Conservation (phyloP, 1,140 invertebrate species). For the Melanaphis sacchari region DNA sequence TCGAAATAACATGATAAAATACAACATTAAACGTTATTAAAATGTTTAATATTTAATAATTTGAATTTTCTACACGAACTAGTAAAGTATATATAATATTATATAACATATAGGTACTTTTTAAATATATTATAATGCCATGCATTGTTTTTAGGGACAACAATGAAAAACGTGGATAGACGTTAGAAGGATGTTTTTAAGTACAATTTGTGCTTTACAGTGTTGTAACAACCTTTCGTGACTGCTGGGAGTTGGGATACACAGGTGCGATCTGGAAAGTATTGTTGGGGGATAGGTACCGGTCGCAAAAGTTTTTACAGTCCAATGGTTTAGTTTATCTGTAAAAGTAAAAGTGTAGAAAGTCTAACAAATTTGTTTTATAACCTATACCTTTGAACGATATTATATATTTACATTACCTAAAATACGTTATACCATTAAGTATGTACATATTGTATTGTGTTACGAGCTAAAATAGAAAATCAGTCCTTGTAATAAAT, state of each 20-base stretch:
- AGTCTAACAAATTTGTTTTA: neutral
- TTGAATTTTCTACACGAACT: neutral
- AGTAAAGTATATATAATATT: neutral
- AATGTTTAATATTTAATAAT: neutral
- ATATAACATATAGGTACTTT: neutral
- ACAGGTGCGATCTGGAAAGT: neutral
- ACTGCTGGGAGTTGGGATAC: neutral
- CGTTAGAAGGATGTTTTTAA: neutral
- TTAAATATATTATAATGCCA: neutral
- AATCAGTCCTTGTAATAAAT: neutral
- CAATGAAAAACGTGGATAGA: neutral
- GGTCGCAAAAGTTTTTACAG: slow-evolving; percentile 27
- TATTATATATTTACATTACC: neutral
- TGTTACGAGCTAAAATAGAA: neutral
- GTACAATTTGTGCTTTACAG: neutral
- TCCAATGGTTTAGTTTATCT: slow-evolving; percentile 12
- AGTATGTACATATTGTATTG: neutral
- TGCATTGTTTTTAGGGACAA: neutral
- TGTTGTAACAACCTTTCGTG: neutral
- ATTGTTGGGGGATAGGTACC: neutral
- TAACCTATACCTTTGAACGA: neutral
- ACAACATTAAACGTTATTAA: neutral
- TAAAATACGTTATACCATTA: neutral
- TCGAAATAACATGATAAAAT: neutral
- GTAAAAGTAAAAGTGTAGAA: slow-evolving; percentile 17